A percentile compares a stretch with the other conserved stretches of the same genome.
phyloP scores from a whole-genome alignment of 2,888 invertebrate genomes.

The Bibio marci region DNA sequence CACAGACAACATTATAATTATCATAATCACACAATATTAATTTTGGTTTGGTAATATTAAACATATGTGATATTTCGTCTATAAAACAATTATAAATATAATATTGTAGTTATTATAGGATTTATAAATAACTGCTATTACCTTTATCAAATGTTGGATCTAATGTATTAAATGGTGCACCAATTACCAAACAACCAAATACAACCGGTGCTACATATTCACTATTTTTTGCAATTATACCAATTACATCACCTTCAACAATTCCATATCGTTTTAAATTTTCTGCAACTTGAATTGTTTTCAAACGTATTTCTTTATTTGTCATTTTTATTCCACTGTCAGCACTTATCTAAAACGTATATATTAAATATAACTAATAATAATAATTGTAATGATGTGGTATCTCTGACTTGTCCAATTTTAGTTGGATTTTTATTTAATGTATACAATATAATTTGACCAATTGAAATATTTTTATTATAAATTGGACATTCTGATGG shows the following conservation, averaged over 20 bases:
- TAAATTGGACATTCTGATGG: no score
- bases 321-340: constrained; percentile 3
- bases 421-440: no score
- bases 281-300: constrained; percentile 6
- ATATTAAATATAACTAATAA: no score
- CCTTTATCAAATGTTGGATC: constrained; percentile 11
- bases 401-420: no score
- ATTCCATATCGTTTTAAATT: constrained; percentile 8
- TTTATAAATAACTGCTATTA: neutral
- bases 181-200: constrained; percentile 12
- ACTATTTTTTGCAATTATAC: constrained; percentile 20
- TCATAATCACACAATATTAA: constrained; percentile 24
- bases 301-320: constrained; percentile 3
- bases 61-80: constrained; percentile 21
- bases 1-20: constrained; percentile 15
- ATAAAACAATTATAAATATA: no score
- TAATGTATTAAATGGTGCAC: constrained; percentile 1
- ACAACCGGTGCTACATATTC: constrained; percentile 19
- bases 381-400: no score
- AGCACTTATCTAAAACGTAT: no score
- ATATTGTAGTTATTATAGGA: neutral
- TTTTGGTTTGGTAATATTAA: constrained; percentile 20
- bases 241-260: constrained; percentile 12
- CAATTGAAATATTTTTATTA: no score
- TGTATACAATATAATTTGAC: no score